Evolutionary conservation across 2,113 vertebrate genomes (phyloP).

Genomic region (Lepisosteus oculatus): DNA sequence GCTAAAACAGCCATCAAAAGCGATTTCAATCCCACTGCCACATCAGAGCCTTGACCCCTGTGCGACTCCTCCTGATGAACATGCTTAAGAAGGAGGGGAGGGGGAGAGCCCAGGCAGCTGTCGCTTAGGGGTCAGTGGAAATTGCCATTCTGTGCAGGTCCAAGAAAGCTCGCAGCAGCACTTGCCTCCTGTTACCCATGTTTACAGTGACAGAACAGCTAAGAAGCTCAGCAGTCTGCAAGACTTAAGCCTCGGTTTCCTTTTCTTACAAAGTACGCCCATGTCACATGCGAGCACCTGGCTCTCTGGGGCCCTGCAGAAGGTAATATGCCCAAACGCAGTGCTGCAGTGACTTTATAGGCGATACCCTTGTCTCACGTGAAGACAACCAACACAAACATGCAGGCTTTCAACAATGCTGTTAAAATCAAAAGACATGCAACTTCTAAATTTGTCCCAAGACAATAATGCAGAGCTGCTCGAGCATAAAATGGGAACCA

Average conservation of each 20-base stretch:
- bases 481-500: too few species aligned
- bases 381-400: too few species aligned
- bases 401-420: too few species aligned
- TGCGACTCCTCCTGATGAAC: slow-evolving; percentile 19
- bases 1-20: slow-evolving; percentile 29
- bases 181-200: not conserved
- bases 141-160: not conserved
- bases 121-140: not conserved
- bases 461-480: too few species aligned
- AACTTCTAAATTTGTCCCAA: too few species aligned
- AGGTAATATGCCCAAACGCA: too few species aligned
- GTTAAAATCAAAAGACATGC: too few species aligned
- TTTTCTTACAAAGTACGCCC: too few species aligned
- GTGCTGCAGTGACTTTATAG: too few species aligned
- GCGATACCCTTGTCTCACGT: too few species aligned
- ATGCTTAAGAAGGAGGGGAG: not conserved
- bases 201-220: not conserved
- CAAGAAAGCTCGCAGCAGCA: not conserved
- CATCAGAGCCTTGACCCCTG: slow-evolving; percentile 21
- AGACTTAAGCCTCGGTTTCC: not conserved
- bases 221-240: not conserved
- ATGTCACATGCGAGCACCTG: too few species aligned
- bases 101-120: accelerated
- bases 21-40: slow-evolving; percentile 17
- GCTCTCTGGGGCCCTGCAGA: too few species aligned